These are phyloP conservation scores for Nemoura dubitans DNA, from an alignment of 2,888 invertebrate species.

Conservation along the genomic window DNA sequence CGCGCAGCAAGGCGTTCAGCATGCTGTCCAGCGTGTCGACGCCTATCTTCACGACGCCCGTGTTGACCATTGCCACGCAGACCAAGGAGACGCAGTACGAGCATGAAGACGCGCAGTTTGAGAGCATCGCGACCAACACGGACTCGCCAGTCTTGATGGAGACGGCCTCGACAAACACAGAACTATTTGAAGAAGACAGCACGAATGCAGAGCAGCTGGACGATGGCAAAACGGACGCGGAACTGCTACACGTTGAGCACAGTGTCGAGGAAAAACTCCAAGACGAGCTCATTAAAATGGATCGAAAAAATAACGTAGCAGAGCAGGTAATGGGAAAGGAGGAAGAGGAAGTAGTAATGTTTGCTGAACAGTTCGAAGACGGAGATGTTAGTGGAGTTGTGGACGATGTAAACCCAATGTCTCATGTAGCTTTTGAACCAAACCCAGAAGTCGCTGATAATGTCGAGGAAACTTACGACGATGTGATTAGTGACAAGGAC, in stretches of 20 bases:
- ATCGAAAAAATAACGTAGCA: neutral
- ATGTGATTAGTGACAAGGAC: neutral
- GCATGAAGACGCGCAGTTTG: neutral
- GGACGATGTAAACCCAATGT: neutral
- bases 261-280: neutral
- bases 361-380: neutral
- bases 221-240: neutral
- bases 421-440: neutral
- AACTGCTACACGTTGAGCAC: no score
- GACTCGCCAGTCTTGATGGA: neutral
- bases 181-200: neutral
- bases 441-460: neutral
- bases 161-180: neutral
- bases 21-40: neutral
- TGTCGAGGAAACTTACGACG: neutral
- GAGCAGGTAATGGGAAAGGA: neutral
- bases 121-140: slow-evolving; percentile 9
- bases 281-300: neutral
- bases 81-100: slow-evolving; percentile 7
- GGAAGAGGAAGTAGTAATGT: neutral
- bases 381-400: neutral
- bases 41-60: neutral
- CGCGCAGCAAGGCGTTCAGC: neutral
- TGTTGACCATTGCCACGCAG: neutral
- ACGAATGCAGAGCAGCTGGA: neutral